Evolutionary conservation across 2,797 vertebrate genomes (phyloP).

Genomic region (Scyliorhinus canicula): DNA sequence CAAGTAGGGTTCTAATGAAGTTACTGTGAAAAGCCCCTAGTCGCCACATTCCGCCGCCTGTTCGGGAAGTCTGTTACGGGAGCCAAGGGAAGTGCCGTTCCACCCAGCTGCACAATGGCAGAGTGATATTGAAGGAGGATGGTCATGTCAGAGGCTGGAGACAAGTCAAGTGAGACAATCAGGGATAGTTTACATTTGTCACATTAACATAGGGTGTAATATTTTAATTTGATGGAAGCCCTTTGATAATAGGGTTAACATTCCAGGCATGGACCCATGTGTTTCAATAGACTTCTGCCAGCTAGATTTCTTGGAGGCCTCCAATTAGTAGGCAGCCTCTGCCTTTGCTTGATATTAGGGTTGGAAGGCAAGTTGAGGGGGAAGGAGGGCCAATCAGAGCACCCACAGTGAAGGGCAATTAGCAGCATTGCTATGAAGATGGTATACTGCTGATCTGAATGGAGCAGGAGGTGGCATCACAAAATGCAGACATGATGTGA

Average conservation of each 20-base stretch:
- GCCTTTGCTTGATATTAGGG: background rate
- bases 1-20: too few species aligned
- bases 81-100: too few species aligned
- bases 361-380: background rate
- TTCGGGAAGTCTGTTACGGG: too few species aligned
- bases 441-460: background rate
- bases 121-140: too few species aligned
- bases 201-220: too few species aligned
- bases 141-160: too few species aligned
- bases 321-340: background rate
- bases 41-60: too few species aligned
- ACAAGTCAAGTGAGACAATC: too few species aligned
- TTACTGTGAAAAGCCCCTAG: too few species aligned
- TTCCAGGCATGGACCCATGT: background rate
- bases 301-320: too few species aligned
- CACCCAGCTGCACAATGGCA: too few species aligned
- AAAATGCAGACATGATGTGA: background rate
- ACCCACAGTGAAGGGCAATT: background rate
- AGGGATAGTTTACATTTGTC: too few species aligned
- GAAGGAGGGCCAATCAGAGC: background rate
- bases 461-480: background rate
- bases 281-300: background rate
- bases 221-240: background rate
- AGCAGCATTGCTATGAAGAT: background rate
- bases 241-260: background rate